Base-by-base conservation (phyloP, 2,888 invertebrate species). In the Phaedon cochleariae region DNA sequence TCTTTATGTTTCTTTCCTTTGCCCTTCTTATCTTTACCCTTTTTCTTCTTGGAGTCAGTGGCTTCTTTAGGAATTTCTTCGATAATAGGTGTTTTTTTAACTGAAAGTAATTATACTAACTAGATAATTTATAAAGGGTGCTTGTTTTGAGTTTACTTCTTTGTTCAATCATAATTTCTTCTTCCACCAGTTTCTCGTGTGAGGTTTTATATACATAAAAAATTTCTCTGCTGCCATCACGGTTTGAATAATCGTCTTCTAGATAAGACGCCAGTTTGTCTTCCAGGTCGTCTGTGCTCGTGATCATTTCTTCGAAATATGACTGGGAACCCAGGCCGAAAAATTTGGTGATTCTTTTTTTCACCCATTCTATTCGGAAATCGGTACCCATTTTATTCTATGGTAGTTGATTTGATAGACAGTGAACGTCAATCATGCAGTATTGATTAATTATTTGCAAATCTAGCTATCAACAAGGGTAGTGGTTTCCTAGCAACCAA, bases 161-260 rank as follows among this genome's bases (percentile, higher is more conserved):
- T 84, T 93, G 91, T 72, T 88, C 85, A 41, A 90, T 86, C 2
- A 90, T 87, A 65, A 92, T 88, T 81, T 93, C 92, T 77, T 91
- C 91, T 76, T 93, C 92, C 17, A 91, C 86, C 7, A 92, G 83
- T 78, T 90, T 91, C 74, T 90, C 92, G 57, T 89, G 89, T 73
- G 90, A 89, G 1, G 90, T 90, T 78, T 90, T 90, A 76, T 90
- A 87, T 15, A 92, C 85, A 74, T 87, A 90, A 73, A 93, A 85
- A 18, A 90, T 84, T 74, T 87, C 87, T 66, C 86, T 89, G 17
- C 88, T 85, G 21, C 87, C 84, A 67, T 87, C 85, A 6, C 84
- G 84, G 65, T 87, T 85, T 1, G 90, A 54, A 52, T 62, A 67
- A 69, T 87, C 85, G 10, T 85, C 84, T 64, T 87, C 86, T 1